Percentiles rank a stretch among this genome's conserved stretches.
Conservation (phyloP, 2,797 vertebrate species). For the Trematomus bernacchii region DNA sequence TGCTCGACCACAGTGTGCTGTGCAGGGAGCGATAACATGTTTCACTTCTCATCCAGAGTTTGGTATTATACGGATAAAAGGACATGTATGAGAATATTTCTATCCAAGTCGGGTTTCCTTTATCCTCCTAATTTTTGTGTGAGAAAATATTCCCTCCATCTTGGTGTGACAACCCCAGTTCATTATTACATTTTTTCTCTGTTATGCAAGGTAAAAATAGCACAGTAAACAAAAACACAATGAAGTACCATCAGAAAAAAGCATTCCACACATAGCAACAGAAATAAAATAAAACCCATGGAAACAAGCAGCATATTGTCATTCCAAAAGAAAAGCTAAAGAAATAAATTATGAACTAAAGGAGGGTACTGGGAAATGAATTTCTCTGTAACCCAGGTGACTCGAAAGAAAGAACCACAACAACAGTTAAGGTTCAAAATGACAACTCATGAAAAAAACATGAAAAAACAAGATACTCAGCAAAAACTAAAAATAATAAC, state of each 20-base stretch:
- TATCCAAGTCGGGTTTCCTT: conserved; percentile 34
- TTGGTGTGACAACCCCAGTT: conserved; percentile 58
- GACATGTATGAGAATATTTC: conserved; percentile 56
- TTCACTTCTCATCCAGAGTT: conserved; percentile 54
- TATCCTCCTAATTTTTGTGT: conserved; percentile 17
- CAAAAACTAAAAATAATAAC: conserved; percentile 71
- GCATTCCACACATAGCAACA: conserved; percentile 65
- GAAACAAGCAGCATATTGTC: conserved; percentile 66
- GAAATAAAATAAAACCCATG: conserved; percentile 62
- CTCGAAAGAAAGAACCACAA: conserved; percentile 74
- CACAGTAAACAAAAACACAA: conserved; percentile 55
- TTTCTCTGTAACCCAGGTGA: conserved; percentile 74
- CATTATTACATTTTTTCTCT: conserved; percentile 75
- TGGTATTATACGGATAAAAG: conserved; percentile 62
- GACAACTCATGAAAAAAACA: conserved; percentile 76
- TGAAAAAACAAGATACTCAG: conserved; percentile 62
- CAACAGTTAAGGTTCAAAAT: conserved; percentile 71
- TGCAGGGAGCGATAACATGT: conserved; percentile 60
- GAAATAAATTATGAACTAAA: conserved; percentile 71
- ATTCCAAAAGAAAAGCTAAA: conserved; percentile 64
- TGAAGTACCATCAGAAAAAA: conserved; percentile 49
- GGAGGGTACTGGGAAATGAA: conserved; percentile 71
- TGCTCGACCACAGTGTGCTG: conserved; percentile 53
- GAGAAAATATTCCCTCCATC: conserved; percentile 31
- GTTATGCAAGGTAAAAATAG: conserved; percentile 54